A percentile compares a stretch with the other conserved stretches of the same genome.
These are phyloP conservation scores for Caracal caracal DNA, from an alignment of 2,113 vertebrate species.

Conservation along the genomic window DNA sequence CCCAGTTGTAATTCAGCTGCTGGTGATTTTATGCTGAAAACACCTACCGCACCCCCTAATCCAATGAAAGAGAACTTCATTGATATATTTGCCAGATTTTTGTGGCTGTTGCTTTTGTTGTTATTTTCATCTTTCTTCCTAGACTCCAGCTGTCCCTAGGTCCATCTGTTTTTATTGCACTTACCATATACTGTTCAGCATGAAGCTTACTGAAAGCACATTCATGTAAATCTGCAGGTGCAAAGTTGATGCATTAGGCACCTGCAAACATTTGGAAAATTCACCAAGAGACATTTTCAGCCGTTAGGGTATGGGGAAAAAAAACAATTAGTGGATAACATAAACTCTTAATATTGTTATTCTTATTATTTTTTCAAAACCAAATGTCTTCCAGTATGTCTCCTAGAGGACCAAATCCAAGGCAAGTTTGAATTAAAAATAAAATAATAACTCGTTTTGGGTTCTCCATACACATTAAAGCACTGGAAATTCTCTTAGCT, in stretches of 20 bases:
- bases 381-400: constrained; percentile 17
- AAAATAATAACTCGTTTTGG: constrained; percentile 44
- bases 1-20: neutral
- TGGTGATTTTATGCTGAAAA: neutral
- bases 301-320: neutral
- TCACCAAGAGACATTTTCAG: constrained; percentile 10
- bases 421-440: constrained; percentile 68
- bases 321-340: constrained; percentile 17
- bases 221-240: constrained; percentile 50
- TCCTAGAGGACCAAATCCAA: constrained; percentile 60
- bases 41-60: neutral
- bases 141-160: neutral
- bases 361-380: constrained; percentile 51
- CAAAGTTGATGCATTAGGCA: neutral
- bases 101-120: neutral
- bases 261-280: constrained; percentile 16
- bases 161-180: constrained; percentile 40
- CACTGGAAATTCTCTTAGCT: constrained; percentile 42
- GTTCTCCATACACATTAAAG: constrained; percentile 44
- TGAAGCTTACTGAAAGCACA: constrained; percentile 37
- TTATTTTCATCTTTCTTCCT: constrained; percentile 33
- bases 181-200: neutral
- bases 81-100: neutral
- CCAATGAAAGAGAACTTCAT: neutral
- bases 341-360: constrained; percentile 43